Conservation (phyloP, 2,113 vertebrate species). For the Osmerus eperlanus region DNA sequence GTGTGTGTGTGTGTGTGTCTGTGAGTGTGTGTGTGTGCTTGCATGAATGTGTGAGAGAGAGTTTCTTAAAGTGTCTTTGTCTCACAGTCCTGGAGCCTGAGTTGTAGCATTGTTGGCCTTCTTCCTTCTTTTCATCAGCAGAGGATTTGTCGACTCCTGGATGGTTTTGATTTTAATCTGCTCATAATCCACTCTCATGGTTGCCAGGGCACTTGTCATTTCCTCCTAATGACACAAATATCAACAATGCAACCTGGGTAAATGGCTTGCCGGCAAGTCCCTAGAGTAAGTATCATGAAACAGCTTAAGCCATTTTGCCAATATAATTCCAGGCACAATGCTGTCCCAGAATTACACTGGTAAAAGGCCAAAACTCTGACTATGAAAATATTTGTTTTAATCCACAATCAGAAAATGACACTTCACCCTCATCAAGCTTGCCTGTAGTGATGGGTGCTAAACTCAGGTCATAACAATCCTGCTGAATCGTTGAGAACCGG, state of each 20-base stretch:
- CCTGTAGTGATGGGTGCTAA: too few relatives aligned
- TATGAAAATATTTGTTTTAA: too few relatives aligned
- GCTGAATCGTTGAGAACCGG: too few relatives aligned
- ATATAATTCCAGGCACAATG: too few relatives aligned
- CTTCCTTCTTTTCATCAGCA: conserved; percentile 84
- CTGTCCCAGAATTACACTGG: too few relatives aligned
- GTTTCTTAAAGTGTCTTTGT: conserved; percentile 6
- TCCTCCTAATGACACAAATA: conserved; percentile 72
- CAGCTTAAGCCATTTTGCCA: too few relatives aligned
- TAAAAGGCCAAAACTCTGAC: too few relatives aligned
- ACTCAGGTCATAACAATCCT: too few relatives aligned
- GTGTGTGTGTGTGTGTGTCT: conserved; percentile 9
- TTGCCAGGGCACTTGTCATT: conserved; percentile 87
- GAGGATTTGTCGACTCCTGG: conserved; percentile 80
- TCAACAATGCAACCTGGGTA: background rate
- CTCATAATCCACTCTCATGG: conserved; percentile 85
- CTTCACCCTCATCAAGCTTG: too few relatives aligned
- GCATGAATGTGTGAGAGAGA: background rate
- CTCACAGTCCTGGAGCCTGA: conserved; percentile 50
- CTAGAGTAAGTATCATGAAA: too few relatives aligned
- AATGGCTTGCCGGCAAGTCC: background rate
- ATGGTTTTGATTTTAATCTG: conserved; percentile 89
- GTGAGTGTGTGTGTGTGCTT: background rate
- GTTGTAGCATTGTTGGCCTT: conserved; percentile 53
- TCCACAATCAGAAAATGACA: too few relatives aligned